These are phyloP conservation scores for Pampus argenteus DNA, from an alignment of 2,797 vertebrate genomes.

Conservation along the genomic window DNA sequence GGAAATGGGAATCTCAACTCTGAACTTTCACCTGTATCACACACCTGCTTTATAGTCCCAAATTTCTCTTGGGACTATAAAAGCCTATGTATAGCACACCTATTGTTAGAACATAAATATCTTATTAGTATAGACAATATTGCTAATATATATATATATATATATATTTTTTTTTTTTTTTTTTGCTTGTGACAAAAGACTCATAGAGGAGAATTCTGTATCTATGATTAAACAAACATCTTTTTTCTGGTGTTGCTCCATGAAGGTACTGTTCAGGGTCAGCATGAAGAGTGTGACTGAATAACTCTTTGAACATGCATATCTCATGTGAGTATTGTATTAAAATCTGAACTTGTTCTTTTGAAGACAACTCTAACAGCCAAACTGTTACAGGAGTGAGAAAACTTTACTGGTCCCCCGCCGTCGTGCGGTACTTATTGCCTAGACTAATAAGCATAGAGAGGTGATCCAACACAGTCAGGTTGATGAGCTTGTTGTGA, in stretches of 20 bases:
- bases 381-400: background rate
- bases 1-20: background rate
- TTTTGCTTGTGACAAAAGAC: background rate
- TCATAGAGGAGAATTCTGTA: background rate
- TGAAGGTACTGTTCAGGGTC: background rate
- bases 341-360: background rate
- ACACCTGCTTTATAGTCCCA: too few species aligned
- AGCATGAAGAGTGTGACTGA: background rate
- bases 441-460: constrained; percentile 48
- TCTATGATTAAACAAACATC: too few species aligned
- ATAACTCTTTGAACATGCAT: constrained; percentile 6
- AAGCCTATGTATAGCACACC: too few species aligned
- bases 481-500: constrained; percentile 57
- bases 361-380: constrained; percentile 26
- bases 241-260: background rate
- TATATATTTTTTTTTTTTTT: too few species aligned
- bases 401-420: constrained; percentile 20
- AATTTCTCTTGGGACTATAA: too few species aligned
- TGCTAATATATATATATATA: too few species aligned
- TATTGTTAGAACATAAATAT: too few species aligned
- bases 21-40: background rate
- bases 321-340: background rate
- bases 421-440: constrained; percentile 17
- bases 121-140: too few species aligned
- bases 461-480: constrained; percentile 46